Evolutionary conservation across 2,888 invertebrate genomes (phyloP).

Genomic region (Pheosia tremula): DNA sequence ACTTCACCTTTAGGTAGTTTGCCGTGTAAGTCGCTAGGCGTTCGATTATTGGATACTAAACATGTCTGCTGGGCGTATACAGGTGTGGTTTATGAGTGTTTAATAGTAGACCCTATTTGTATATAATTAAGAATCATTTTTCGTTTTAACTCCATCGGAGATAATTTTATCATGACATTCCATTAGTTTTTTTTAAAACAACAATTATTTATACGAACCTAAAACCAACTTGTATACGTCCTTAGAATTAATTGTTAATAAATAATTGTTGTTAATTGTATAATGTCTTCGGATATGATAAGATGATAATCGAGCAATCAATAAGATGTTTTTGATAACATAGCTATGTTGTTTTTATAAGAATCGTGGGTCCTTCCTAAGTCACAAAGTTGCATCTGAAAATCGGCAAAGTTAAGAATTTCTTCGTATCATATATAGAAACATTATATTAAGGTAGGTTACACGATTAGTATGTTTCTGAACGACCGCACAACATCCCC

Average conservation of each 20-base stretch:
- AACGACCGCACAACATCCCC: too few species aligned
- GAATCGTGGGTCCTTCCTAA: too few species aligned
- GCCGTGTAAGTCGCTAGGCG: constrained; percentile 37
- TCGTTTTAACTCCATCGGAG: too few species aligned
- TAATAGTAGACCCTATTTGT: neutral
- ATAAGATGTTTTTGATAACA: neutral
- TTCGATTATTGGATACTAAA: constrained; percentile 15
- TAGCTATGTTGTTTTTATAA: neutral
- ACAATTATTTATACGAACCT: neutral
- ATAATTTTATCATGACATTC: neutral
- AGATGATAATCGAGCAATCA: neutral
- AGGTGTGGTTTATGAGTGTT: neutral
- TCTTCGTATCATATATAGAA: too few species aligned
- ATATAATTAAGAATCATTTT: neutral
- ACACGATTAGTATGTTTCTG: too few species aligned
- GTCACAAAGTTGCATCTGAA: too few species aligned
- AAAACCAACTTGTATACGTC: constrained; percentile 22
- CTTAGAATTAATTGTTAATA: constrained; percentile 29
- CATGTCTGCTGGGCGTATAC: constrained; percentile 23
- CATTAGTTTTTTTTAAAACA: neutral
- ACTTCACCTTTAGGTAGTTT: constrained; percentile 41
- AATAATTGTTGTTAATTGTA: constrained; percentile 30
- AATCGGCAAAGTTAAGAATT: too few species aligned
- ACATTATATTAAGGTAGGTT: too few species aligned
- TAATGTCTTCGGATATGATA: constrained; percentile 21